phyloP scores from a whole-genome alignment of 2,888 invertebrate species.

The Trissoscelio sp. region DNA sequence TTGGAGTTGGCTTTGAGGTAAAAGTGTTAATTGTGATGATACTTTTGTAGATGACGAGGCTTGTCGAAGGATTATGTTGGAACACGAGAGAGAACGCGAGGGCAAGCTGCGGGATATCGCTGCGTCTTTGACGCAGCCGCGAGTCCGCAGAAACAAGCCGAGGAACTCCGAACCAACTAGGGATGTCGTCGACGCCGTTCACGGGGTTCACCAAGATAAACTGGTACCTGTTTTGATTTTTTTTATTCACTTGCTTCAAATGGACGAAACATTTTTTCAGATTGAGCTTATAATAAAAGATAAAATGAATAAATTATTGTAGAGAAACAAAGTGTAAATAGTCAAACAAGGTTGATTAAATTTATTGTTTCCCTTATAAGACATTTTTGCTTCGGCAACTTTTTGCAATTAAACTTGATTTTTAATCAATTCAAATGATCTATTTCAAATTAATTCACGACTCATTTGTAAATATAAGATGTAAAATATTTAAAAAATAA shows the following conservation, averaged over 20 bases:
- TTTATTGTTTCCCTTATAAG: slow-evolving; percentile 2
- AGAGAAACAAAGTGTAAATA: slow-evolving; percentile 11
- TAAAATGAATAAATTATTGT: slow-evolving; percentile 34
- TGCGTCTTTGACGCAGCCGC: slow-evolving; percentile 90
- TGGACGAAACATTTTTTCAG: slow-evolving; percentile 13
- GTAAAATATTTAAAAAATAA: too few relatives aligned
- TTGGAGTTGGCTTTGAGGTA: slow-evolving; percentile 28
- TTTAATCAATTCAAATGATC: background rate
- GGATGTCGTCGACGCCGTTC: slow-evolving; percentile 80
- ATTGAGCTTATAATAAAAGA: slow-evolving; percentile 32
- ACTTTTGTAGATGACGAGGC: slow-evolving; percentile 79
- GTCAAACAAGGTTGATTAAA: background rate
- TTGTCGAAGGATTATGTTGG: slow-evolving; percentile 84
- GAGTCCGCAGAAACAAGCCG: slow-evolving; percentile 80
- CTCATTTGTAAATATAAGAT: too few relatives aligned
- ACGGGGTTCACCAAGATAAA: slow-evolving; percentile 81
- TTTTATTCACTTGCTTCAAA: slow-evolving; percentile 9
- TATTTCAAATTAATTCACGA: too few relatives aligned
- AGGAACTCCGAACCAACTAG: slow-evolving; percentile 80
- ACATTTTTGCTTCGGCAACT: too few relatives aligned
- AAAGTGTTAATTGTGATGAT: slow-evolving; percentile 53
- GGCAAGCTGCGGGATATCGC: slow-evolving; percentile 93
- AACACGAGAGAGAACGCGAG: slow-evolving; percentile 85
- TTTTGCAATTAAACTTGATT: background rate
- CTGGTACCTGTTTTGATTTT: slow-evolving; percentile 75